Evolutionary conservation across 2,888 invertebrate species (phyloP).

Genomic region (Drosophila rubida): DNA sequence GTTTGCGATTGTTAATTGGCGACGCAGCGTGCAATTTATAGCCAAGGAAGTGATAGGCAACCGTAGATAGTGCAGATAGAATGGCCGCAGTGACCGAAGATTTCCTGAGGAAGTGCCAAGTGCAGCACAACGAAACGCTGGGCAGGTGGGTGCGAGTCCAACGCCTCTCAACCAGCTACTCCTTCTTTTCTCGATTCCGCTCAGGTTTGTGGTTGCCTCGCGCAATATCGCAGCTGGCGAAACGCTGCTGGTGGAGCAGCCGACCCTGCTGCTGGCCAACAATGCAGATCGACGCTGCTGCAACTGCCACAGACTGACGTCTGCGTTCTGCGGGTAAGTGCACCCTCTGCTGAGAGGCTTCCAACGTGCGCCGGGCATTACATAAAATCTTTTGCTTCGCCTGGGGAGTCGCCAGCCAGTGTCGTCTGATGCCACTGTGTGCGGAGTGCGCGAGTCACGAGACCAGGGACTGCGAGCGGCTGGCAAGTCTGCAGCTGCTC

Average conservation of each 20-base stretch:
- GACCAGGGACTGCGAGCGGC: conserved; percentile 86
- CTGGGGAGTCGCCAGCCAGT: conserved; percentile 83
- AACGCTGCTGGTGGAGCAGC: conserved; percentile 86
- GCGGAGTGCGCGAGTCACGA: conserved; percentile 85
- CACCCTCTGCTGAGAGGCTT: too few relatives aligned
- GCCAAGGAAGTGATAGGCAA: conserved; percentile 18
- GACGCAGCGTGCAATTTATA: conserved; percentile 46
- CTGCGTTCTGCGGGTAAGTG: conserved; percentile 79
- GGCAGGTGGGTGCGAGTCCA: conserved; percentile 72
- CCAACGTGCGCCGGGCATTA: conserved; percentile 1
- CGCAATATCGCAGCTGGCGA: conserved; percentile 86
- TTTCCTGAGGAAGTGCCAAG: conserved; percentile 78
- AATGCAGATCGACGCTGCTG: conserved; percentile 84
- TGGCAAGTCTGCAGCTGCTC: conserved; percentile 83
- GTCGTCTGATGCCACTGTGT: conserved; percentile 86
- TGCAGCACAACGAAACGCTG: conserved; percentile 71
- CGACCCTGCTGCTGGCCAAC: conserved; percentile 86
- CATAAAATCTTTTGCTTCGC: not conserved
- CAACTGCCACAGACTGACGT: conserved; percentile 85
- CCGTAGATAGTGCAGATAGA: conserved; percentile 4
- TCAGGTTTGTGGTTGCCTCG: conserved; percentile 84
- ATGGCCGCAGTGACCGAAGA: conserved; percentile 70
- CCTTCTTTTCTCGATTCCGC: not conserved
- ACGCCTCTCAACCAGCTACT: not conserved
- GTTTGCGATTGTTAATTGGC: conserved; percentile 49